Evolutionary conservation across 1,140 invertebrate species (phyloP).

Genomic region (Pachyrhynchus sulphureomaculatus): DNA sequence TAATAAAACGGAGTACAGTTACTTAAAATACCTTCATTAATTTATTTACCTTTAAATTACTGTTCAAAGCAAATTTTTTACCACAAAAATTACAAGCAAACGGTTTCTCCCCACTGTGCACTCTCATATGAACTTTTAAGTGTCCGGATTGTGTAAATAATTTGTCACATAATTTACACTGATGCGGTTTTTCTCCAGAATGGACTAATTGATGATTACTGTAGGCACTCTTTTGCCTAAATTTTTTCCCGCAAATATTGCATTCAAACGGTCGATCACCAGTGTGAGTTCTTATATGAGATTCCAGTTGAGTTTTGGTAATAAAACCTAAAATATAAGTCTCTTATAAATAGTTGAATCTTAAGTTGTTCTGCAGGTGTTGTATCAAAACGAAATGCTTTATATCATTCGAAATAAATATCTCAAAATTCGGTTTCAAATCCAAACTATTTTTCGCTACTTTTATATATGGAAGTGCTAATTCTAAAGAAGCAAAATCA

Average conservation of each 20-base stretch:
- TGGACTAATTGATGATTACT: slow-evolving; percentile 36
- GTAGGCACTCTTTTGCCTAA: slow-evolving; percentile 31
- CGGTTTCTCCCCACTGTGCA: slow-evolving; percentile 43
- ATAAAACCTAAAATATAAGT: slow-evolving; percentile 19
- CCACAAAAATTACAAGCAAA: slow-evolving; percentile 39
- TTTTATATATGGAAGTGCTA: no score
- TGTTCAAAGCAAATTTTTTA: slow-evolving; percentile 52
- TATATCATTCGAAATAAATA: no score
- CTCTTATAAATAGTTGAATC: slow-evolving; percentile 5
- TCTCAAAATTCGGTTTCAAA: no score
- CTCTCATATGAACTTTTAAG: slow-evolving; percentile 40
- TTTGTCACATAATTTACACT: slow-evolving; percentile 40
- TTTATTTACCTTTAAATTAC: slow-evolving; percentile 47
- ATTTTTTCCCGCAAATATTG: slow-evolving; percentile 34
- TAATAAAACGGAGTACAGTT: no score
- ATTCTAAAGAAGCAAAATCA: no score
- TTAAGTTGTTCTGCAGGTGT: no score
- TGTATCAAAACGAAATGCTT: no score
- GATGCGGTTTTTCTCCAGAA: slow-evolving; percentile 34
- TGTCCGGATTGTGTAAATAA: slow-evolving; percentile 39
- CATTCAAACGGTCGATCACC: slow-evolving; percentile 63
- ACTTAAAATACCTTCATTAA: no score
- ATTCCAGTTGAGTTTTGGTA: slow-evolving; percentile 27
- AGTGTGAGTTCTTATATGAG: slow-evolving; percentile 50
- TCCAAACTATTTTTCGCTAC: no score